Percentiles rank a stretch among this genome's conserved stretches.
phyloP scores from a whole-genome alignment of 2,113 vertebrate genomes.

The Gavialis gangeticus region DNA sequence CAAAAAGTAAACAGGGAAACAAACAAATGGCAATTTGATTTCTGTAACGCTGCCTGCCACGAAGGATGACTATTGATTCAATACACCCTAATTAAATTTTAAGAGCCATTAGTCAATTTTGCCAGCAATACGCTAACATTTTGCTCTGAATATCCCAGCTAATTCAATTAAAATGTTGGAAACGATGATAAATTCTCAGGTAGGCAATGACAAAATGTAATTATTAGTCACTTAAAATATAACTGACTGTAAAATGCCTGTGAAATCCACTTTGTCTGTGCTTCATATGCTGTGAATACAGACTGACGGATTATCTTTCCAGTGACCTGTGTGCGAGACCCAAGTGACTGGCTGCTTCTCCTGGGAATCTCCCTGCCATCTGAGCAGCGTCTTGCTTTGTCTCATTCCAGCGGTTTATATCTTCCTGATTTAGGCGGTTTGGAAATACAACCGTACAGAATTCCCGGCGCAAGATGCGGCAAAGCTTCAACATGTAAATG shows the following conservation, averaged over 20 bases:
- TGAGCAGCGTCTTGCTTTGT: constrained; percentile 23
- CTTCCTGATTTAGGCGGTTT: background rate
- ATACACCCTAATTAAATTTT: constrained; percentile 35
- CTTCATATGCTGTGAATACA: constrained; percentile 29
- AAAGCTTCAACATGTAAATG: background rate
- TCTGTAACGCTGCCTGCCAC: background rate
- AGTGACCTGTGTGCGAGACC: constrained; percentile 29
- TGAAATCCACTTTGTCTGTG: constrained; percentile 50
- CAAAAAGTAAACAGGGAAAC: background rate
- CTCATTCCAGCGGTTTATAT: background rate
- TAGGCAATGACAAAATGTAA: constrained; percentile 28
- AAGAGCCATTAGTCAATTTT: constrained; percentile 46
- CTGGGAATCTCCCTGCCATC: constrained; percentile 4
- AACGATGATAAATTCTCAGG: constrained; percentile 33
- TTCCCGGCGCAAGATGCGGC: background rate
- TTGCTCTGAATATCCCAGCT: constrained; percentile 27
- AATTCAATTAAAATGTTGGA: constrained; percentile 41
- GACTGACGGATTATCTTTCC: constrained; percentile 52
- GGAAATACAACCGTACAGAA: background rate
- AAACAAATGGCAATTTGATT: background rate
- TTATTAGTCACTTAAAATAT: constrained; percentile 53
- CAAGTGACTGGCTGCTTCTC: constrained; percentile 25
- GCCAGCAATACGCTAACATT: constrained; percentile 25
- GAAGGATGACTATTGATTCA: constrained; percentile 38
- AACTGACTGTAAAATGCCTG: constrained; percentile 26